phyloP scores from a whole-genome alignment of 1,140 invertebrate species.

The Drosophila pachea region DNA sequence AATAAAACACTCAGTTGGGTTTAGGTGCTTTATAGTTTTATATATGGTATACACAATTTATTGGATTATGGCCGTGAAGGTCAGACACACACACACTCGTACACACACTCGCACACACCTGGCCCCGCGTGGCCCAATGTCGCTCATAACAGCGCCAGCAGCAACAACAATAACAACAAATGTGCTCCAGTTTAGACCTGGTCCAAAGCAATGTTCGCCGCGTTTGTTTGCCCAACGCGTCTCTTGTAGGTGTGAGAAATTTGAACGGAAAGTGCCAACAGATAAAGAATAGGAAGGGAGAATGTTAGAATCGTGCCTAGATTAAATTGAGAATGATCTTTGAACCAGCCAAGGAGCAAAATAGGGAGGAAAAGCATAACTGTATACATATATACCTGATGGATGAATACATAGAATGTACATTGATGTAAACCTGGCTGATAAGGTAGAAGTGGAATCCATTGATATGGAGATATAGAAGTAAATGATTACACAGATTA shows the following conservation, averaged over 20 bases:
- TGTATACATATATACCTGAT: no score
- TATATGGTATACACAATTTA: slow-evolving; percentile 68
- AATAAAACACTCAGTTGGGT: slow-evolving; percentile 68
- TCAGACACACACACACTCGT: slow-evolving; percentile 44
- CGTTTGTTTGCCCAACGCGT: slow-evolving; percentile 43
- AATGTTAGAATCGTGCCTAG: slow-evolving; percentile 13
- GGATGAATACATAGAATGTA: no score
- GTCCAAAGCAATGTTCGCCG: slow-evolving; percentile 14
- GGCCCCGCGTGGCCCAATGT: not conserved
- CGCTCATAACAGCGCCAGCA: slow-evolving; percentile 12
- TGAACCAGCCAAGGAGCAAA: no score
- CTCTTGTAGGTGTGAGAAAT: slow-evolving; percentile 64
- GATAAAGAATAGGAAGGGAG: slow-evolving; percentile 38
- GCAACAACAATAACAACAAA: slow-evolving; percentile 24
- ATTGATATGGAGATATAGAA: no score
- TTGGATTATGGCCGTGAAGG: slow-evolving; percentile 75
- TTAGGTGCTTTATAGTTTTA: slow-evolving; percentile 66
- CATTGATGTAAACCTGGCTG: no score
- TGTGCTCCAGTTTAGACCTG: slow-evolving; percentile 40
- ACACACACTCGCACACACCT: not conserved
- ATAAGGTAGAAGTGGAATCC: no score
- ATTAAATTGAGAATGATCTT: slow-evolving; percentile 19
- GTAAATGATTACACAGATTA: no score
- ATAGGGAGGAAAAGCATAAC: no score
- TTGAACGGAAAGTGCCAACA: slow-evolving; percentile 62